These are phyloP conservation scores for Ruditapes philippinarum DNA, from an alignment of 1,140 invertebrate species.

Conservation along the genomic window DNA sequence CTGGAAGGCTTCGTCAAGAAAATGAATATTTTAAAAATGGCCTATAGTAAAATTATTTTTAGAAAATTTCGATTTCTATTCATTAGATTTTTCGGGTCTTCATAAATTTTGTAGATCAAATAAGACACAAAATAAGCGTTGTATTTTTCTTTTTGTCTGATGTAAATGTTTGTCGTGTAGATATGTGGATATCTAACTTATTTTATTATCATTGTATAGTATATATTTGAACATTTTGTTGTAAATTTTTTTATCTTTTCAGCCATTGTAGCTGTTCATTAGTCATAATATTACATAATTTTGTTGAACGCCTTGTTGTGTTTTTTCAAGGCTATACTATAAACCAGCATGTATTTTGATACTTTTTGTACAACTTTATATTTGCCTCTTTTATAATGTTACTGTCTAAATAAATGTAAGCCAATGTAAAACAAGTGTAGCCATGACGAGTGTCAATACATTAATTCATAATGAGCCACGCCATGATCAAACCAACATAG, in stretches of 20 bases:
- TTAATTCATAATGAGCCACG: too few relatives aligned
- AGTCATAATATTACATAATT: not conserved
- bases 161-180: conserved; percentile 3
- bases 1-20: too few relatives aligned
- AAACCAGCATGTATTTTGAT: not conserved
- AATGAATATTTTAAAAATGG: not conserved
- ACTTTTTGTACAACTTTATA: not conserved
- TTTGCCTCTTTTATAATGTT: not conserved
- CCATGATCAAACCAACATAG: too few relatives aligned
- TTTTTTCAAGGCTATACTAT: not conserved
- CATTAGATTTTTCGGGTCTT: not conserved
- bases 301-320: not conserved
- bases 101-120: not conserved
- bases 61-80: not conserved
- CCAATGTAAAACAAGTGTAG: too few relatives aligned
- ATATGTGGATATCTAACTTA: conserved; percentile 44
- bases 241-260: conserved; percentile 11
- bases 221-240: not conserved
- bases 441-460: too few relatives aligned
- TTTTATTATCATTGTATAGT: not conserved
- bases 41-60: not conserved
- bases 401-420: not conserved
- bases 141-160: not conserved
- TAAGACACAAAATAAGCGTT: not conserved
- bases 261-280: not conserved